A percentile compares a stretch with the other conserved stretches of the same genome.
Evolutionary conservation across 2,113 vertebrate genomes (phyloP).

Genomic region (Eurystomus gularis): DNA sequence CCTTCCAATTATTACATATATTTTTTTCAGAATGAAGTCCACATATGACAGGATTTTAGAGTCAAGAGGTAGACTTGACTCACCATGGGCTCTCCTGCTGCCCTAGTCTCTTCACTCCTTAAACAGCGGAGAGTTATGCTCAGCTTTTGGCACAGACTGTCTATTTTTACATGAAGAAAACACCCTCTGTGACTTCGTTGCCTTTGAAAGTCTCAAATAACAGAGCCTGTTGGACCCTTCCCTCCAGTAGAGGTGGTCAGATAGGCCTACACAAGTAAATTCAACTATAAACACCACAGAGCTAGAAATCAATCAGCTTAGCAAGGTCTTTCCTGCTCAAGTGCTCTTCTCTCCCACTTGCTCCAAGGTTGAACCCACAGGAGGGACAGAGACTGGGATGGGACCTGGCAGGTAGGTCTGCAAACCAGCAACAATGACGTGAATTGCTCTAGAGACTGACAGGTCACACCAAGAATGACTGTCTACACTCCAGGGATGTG

Average conservation of each 20-base stretch:
- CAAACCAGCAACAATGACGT: rapidly evolving
- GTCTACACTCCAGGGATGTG: rapidly evolving
- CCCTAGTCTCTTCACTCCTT: background rate
- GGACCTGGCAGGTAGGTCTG: background rate
- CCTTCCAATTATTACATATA: background rate
- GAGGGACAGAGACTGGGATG: background rate
- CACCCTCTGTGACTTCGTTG: background rate
- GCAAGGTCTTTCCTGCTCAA: background rate
- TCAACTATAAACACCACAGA: background rate
- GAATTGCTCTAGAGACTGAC: background rate
- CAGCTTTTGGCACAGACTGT: background rate
- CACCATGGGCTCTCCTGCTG: background rate
- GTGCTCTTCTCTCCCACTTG: background rate
- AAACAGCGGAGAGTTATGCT: rapidly evolving
- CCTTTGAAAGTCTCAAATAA: background rate
- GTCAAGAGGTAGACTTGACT: background rate
- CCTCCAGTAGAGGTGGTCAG: background rate
- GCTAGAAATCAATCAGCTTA: background rate
- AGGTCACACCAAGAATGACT: background rate
- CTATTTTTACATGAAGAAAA: background rate
- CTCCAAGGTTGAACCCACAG: background rate
- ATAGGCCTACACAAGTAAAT: background rate
- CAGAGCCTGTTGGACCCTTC: background rate
- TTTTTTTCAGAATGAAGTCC: background rate
- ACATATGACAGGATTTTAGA: background rate